Base-by-base conservation (phyloP, 2,888 invertebrate genomes). In the Trichopria drosophilae region DNA sequence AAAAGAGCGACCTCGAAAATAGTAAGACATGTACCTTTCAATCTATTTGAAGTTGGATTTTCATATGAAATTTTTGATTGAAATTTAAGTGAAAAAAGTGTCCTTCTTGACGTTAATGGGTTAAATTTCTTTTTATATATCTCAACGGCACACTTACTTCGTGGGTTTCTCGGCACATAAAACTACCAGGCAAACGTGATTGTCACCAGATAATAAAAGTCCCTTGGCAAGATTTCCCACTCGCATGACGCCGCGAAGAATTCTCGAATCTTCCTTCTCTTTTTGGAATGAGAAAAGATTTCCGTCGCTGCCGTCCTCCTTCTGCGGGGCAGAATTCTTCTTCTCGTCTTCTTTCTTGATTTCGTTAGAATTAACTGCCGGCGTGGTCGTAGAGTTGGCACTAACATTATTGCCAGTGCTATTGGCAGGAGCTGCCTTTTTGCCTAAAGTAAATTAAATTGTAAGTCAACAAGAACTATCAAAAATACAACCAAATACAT, bases 81-180 rank as follows among this genome's bases (percentile, higher is more conserved):
- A n/a, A n/a, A n/a, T n/a, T n/a, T n/a, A n/a, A n/a, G n/a, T n/a
- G n/a, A n/a, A n/a, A n/a, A n/a, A n/a, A n/a, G n/a, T n/a, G n/a
- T n/a, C n/a, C n/a, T n/a, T n/a, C n/a, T n/a, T n/a, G n/a, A n/a
- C n/a, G n/a, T n/a, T n/a, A n/a, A n/a, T n/a, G n/a, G n/a, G n/a
- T n/a, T n/a, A n/a, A 9, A n/a, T 26, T n/a, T n/a, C n/a, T n/a
- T n/a, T n/a, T n/a, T n/a, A n/a, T n/a, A n/a, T n/a, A n/a, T 26
- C 26, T 26, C 26, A 26, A 26, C 9, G n/a, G 26, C n/a, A 26
- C 26, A 46, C 48, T 52, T 60, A 75, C 71, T 85, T 76, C 44
- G 96, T 96, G 52, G 98, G 98, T 64, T 94, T 93, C 76, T 94
- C 93, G 50, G 93, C 88, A 76, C 96, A 97, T 48, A 98, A 81